Conservation (phyloP, 2,797 vertebrate species). For the Gymnothorax reevesii region DNA sequence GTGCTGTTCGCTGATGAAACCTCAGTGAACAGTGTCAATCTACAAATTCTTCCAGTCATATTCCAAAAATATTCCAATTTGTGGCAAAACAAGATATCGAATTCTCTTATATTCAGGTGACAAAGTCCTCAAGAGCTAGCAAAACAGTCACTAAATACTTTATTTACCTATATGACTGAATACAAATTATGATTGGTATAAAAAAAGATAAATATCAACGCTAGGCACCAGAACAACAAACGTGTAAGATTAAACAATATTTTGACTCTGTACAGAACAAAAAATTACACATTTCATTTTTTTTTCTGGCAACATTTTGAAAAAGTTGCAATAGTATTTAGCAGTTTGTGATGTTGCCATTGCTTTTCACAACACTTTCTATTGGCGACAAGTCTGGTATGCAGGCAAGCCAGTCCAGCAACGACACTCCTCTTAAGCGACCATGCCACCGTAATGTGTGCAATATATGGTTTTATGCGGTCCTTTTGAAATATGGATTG, state of each 20-base stretch:
- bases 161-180: slow-evolving; percentile 49
- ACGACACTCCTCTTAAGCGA: too few relatives aligned
- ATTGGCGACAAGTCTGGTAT: too few relatives aligned
- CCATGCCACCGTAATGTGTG: too few relatives aligned
- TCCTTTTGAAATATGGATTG: too few relatives aligned
- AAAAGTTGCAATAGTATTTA: too few relatives aligned
- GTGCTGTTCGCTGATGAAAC: not conserved
- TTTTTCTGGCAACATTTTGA: too few relatives aligned
- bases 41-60: not conserved
- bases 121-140: not conserved
- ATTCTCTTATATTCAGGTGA: not conserved
- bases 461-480: too few relatives aligned
- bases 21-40: not conserved
- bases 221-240: slow-evolving; percentile 63
- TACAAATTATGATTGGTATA: slow-evolving; percentile 80
- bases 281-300: slow-evolving; percentile 61
- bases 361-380: too few relatives aligned
- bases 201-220: slow-evolving; percentile 72
- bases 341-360: too few relatives aligned
- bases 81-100: not conserved
- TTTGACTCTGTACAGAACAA: slow-evolving; percentile 62
- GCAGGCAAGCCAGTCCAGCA: too few relatives aligned
- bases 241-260: slow-evolving; percentile 51
- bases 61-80: not conserved
- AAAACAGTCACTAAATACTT: not conserved